Percentiles rank a stretch among this genome's conserved stretches.
Conservation (phyloP, 2,888 invertebrate species). For the Alloplasta piceator region DNA sequence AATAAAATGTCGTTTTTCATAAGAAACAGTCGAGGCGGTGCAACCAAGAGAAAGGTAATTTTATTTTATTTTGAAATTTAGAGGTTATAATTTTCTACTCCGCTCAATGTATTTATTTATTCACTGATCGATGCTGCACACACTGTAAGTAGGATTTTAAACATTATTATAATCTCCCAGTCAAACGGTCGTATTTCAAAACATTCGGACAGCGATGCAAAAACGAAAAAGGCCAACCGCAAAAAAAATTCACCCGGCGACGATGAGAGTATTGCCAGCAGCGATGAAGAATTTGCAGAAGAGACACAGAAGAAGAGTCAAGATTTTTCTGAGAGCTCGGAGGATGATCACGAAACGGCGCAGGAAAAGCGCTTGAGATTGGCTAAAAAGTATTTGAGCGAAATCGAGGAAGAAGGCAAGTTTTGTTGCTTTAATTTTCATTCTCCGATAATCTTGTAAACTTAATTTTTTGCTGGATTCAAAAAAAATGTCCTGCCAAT, state of each 20-base stretch:
- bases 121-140: too few relatives aligned
- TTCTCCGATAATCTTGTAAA: neutral
- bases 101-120: conserved; percentile 10
- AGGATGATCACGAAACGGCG: conserved; percentile 91
- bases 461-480: neutral
- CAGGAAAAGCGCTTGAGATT: conserved; percentile 95
- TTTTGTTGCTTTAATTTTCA: neutral
- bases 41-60: conserved; percentile 76
- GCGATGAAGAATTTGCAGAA: conserved; percentile 80
- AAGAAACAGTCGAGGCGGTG: conserved; percentile 72
- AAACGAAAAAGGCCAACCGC: conserved; percentile 64
- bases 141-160: too few relatives aligned
- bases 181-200: conserved; percentile 59
- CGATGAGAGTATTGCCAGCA: conserved; percentile 80
- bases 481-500: too few relatives aligned
- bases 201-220: conserved; percentile 59
- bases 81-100: conserved; percentile 42
- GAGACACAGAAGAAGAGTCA: conserved; percentile 73
- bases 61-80: neutral
- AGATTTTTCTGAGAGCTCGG: conserved; percentile 77
- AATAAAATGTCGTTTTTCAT: conserved; percentile 79
- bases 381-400: conserved; percentile 94
- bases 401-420: conserved; percentile 91
- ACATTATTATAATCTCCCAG: too few relatives aligned
- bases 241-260: conserved; percentile 70